These are phyloP conservation scores for Phataginus tetradactyla DNA, from an alignment of 2,797 vertebrate species.

Conservation along the genomic window DNA sequence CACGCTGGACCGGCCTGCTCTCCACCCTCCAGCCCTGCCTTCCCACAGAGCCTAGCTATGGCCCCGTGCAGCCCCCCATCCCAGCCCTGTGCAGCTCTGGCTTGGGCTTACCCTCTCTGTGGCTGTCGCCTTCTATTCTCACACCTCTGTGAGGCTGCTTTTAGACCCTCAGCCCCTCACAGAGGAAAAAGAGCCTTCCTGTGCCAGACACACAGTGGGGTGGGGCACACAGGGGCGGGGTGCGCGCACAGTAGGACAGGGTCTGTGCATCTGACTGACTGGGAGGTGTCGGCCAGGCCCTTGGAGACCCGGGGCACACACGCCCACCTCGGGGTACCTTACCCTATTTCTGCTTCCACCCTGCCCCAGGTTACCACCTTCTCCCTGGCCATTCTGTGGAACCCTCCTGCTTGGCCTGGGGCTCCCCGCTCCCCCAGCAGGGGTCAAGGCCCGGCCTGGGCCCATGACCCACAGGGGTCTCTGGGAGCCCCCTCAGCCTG, in stretches of 20 bases:
- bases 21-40: not conserved
- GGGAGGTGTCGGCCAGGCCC: not conserved
- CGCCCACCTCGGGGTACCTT: no score
- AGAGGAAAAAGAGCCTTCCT: not conserved
- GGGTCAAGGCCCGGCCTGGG: not conserved
- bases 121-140: not conserved
- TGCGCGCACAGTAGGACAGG: not conserved
- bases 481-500: not conserved
- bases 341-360: not conserved
- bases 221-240: not conserved
- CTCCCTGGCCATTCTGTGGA: accelerated
- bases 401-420: not conserved
- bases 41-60: not conserved
- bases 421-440: not conserved
- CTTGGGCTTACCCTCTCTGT: not conserved
- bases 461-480: not conserved
- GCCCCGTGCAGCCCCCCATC: no score
- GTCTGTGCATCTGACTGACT: accelerated
- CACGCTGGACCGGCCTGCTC: not conserved
- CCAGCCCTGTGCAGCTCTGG: not conserved
- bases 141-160: accelerated
- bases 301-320: not conserved
- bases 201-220: not conserved
- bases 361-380: not conserved
- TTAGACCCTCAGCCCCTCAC: not conserved